A percentile compares a stretch with the other conserved stretches of the same genome.
phyloP scores from a whole-genome alignment of 2,797 vertebrate genomes.

The Enteromius argenteus region DNA sequence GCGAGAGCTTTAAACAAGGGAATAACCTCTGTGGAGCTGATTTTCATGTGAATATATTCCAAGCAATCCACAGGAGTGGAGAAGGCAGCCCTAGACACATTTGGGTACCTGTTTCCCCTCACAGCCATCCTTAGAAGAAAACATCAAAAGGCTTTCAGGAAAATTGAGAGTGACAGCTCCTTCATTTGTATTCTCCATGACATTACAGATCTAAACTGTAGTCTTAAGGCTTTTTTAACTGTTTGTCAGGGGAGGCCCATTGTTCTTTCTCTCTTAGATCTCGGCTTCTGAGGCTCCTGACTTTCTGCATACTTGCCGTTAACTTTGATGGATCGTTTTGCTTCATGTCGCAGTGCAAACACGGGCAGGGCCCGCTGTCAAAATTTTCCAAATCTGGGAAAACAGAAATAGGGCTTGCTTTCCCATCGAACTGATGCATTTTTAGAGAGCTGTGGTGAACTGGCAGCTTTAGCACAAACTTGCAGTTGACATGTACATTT shows the following conservation, averaged over 20 bases:
- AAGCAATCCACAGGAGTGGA: slow-evolving; percentile 51
- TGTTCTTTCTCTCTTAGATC: slow-evolving; percentile 77
- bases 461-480: background rate
- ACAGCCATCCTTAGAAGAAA: slow-evolving; percentile 69
- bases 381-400: slow-evolving; percentile 51
- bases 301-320: slow-evolving; percentile 70
- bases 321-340: slow-evolving; percentile 70
- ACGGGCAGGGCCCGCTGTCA: slow-evolving; percentile 58
- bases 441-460: slow-evolving; percentile 14
- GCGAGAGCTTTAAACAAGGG: slow-evolving; percentile 32
- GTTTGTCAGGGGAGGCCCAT: slow-evolving; percentile 78
- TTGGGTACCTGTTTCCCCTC: slow-evolving; percentile 59
- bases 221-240: slow-evolving; percentile 79
- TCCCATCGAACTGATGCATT: slow-evolving; percentile 46
- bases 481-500: slow-evolving; percentile 5
- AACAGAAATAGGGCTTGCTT: slow-evolving; percentile 47
- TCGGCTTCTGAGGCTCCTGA: slow-evolving; percentile 78
- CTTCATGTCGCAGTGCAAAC: slow-evolving; percentile 60
- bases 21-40: slow-evolving; percentile 46
- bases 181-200: slow-evolving; percentile 79
- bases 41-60: slow-evolving; percentile 48
- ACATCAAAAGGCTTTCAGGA: slow-evolving; percentile 75
- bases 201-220: slow-evolving; percentile 76
- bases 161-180: slow-evolving; percentile 74
- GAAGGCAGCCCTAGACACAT: slow-evolving; percentile 44